Base-by-base conservation (phyloP, 1,140 invertebrate genomes). In the Drosophila carrolli region DNA sequence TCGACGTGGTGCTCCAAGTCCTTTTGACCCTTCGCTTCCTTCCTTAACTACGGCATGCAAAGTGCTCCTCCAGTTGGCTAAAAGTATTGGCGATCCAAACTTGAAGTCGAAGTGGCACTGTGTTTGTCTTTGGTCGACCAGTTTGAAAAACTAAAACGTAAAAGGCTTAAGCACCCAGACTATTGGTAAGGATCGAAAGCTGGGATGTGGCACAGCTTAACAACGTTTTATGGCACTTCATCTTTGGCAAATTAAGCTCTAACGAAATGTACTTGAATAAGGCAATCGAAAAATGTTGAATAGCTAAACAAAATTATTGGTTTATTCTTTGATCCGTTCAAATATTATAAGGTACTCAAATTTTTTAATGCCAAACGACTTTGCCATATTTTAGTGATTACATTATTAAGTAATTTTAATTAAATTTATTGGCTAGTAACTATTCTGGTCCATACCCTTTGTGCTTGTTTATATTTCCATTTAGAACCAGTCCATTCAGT, bases 11-110 rank as follows among this genome's bases (percentile, higher is more conserved):
- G 19, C 19, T 43, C 13, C 35, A 40, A 55, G 62, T 40, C 47
- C 38, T 54, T 32, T 38, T 19, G 41, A 29, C 32, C 23, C 6
- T 13, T 50, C n/a, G 14, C 4, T 9, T 32, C 50, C 23, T 3
- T 2, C 29, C 27, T 48, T 32, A 43, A 43, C 59, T 35, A 29
- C 16, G 37, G 38, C n/a, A 70, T 70, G 62, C 66, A 68, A 70
- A 68, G 63, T 66, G 61, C 61, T 43, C 9, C 61, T 51, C 16
- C 41, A 56, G 58, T 47, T 84, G 35, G 23, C 54, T 14, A 46
- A 54, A 51, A 50, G 37, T 47, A 59, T 48, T 50, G 13, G 38
- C 5, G 4, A 7, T 32, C 29, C 8, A 7, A 43, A 29, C 23
- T 62, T n/a, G 13, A 29, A n/a, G 29, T 7, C 57, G n/a, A 38